Conservation (phyloP, 1,140 invertebrate species). For the Pseudomyrmex sp. region DNA sequence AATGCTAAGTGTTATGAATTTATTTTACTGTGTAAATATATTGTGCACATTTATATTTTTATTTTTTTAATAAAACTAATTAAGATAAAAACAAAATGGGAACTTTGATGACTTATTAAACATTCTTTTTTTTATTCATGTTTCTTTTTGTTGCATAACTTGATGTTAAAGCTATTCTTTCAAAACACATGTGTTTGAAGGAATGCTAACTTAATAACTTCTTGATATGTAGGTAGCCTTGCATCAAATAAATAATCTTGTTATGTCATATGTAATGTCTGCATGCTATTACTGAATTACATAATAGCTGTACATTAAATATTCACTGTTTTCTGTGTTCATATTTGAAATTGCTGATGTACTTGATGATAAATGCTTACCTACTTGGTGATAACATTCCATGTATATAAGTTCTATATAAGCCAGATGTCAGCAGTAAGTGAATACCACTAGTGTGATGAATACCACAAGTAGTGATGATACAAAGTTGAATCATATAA, state of each 20-base stretch:
- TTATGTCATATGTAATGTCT: background rate
- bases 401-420: too few species aligned
- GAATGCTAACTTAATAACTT: too few species aligned
- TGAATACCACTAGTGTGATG: background rate
- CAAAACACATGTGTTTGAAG: too few species aligned
- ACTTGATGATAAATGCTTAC: background rate
- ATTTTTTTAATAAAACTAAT: too few species aligned
- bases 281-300: conserved; percentile 1
- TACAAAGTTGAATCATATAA: background rate
- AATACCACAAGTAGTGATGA: background rate
- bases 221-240: background rate
- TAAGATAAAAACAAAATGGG: too few species aligned
- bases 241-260: background rate
- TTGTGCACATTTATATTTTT: too few species aligned
- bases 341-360: background rate
- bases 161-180: too few species aligned
- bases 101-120: too few species aligned
- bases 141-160: too few species aligned
- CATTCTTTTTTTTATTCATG: too few species aligned
- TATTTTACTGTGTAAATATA: too few species aligned
- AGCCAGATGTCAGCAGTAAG: background rate
- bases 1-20: too few species aligned
- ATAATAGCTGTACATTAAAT: background rate
- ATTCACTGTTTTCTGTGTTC: conserved; percentile 41
- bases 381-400: conserved; percentile 8